Evolutionary conservation across 2,797 vertebrate species (phyloP).

Genomic region (Muscicapa comitata): DNA sequence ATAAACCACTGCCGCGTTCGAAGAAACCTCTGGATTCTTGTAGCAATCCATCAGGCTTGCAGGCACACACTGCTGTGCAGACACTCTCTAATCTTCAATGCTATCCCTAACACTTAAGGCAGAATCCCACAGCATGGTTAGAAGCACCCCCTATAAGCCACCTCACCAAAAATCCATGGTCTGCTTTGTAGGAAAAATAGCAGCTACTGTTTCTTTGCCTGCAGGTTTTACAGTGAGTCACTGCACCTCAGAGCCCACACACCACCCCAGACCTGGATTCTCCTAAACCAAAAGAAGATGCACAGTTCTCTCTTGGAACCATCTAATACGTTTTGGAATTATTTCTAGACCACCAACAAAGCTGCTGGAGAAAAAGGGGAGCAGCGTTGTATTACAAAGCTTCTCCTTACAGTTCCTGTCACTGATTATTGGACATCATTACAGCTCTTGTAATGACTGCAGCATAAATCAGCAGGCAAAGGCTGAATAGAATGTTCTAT

Average conservation of each 20-base stretch:
- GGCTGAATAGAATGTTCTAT: conserved; percentile 43
- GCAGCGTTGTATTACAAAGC: conserved; percentile 25
- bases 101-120: not conserved
- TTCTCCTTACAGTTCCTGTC: conserved; percentile 44
- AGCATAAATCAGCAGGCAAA: conserved; percentile 43
- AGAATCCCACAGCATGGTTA: not conserved
- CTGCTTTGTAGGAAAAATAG: not conserved
- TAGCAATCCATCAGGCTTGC: not conserved
- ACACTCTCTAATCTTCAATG: not conserved
- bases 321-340: not conserved
- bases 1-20: not conserved
- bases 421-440: conserved; percentile 45
- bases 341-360: conserved; percentile 57
- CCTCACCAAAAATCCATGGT: not conserved
- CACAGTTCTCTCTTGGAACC: not conserved
- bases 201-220: not conserved
- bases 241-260: not conserved
- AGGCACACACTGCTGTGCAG: not conserved
- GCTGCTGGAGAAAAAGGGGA: conserved; percentile 20
- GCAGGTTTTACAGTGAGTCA: not conserved
- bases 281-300: not conserved
- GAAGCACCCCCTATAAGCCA: not conserved
- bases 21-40: not conserved
- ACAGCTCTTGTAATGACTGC: conserved; percentile 8
- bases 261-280: not conserved